phyloP scores from a whole-genome alignment of 2,113 vertebrate genomes.

The Chiloscyllium plagiosum region DNA sequence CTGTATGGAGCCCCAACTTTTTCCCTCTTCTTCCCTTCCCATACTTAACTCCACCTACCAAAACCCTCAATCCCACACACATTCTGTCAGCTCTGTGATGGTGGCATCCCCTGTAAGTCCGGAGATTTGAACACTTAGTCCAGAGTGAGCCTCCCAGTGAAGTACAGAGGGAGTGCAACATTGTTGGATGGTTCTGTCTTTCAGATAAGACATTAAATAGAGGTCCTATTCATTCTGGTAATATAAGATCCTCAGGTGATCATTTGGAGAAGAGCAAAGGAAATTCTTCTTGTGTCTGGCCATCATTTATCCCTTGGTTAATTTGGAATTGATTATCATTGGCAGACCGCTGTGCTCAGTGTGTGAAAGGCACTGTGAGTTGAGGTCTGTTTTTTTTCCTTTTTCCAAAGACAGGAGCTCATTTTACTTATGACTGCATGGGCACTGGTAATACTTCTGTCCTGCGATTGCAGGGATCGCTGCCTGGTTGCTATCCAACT shows the following conservation, averaged over 20 bases:
- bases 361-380: not conserved
- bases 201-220: not conserved
- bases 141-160: not conserved
- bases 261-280: not conserved
- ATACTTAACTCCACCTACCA: not conserved
- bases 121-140: not conserved
- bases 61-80: not conserved
- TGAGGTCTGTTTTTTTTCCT: not conserved
- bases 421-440: not conserved
- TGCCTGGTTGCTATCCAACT: not conserved
- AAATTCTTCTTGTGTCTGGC: not conserved
- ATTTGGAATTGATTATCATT: no score
- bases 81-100: not conserved
- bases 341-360: not conserved
- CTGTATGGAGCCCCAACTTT: not conserved
- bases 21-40: not conserved
- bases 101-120: not conserved
- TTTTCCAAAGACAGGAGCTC: no score
- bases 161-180: not conserved
- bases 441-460: not conserved
- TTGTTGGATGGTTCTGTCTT: not conserved
- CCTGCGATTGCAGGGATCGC: not conserved
- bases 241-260: not conserved
- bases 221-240: not conserved
- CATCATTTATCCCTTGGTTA: not conserved